Conservation (phyloP, 2,888 invertebrate species). For the Acanthosoma haemorrhoidale region DNA sequence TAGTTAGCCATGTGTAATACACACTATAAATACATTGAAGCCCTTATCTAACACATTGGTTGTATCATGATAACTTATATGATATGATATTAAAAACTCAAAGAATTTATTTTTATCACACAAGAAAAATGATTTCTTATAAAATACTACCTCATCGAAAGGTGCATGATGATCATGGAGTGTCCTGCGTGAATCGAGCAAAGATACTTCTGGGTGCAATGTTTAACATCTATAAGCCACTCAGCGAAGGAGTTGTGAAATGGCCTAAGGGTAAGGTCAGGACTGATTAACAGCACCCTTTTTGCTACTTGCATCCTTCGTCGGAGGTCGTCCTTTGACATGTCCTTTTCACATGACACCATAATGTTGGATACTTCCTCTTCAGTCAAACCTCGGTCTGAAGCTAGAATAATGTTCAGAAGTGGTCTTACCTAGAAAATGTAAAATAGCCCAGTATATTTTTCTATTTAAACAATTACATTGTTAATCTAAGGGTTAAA, state of each 20-base stretch:
- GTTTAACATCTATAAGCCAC: constrained; percentile 95
- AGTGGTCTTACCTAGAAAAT: constrained; percentile 61
- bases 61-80: too few relatives aligned
- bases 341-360: constrained; percentile 69
- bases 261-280: constrained; percentile 56
- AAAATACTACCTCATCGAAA: constrained; percentile 54
- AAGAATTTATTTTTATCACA: too few relatives aligned
- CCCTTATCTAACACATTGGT: too few relatives aligned
- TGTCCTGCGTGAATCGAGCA: constrained; percentile 85
- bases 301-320: constrained; percentile 69
- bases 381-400: constrained; percentile 76
- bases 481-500: too few relatives aligned
- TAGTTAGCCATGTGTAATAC: too few relatives aligned
- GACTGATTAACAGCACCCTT: constrained; percentile 55
- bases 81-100: too few relatives aligned
- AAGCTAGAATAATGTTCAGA: constrained; percentile 80
- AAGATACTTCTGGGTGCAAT: constrained; percentile 90
- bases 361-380: constrained; percentile 76
- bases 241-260: constrained; percentile 94
- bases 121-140: too few relatives aligned
- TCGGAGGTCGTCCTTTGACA: constrained; percentile 75
- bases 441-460: too few relatives aligned
- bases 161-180: constrained; percentile 71
- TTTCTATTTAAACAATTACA: too few relatives aligned
- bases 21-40: too few relatives aligned